Evolutionary conservation across 2,888 invertebrate species (phyloP).

Genomic region (Athalia cordata): DNA sequence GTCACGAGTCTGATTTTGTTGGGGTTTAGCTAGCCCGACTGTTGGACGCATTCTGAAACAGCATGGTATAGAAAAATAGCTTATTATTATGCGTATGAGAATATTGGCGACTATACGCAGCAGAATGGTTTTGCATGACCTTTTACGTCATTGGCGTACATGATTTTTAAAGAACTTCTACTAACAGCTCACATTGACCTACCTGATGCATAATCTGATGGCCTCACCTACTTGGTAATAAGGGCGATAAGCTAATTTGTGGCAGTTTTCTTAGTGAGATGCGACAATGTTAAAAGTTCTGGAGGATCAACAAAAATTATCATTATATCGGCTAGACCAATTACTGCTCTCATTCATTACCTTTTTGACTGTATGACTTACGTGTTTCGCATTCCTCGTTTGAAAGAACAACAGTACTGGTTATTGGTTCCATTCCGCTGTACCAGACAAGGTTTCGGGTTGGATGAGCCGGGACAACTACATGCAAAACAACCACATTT

Average conservation of each 20-base stretch:
- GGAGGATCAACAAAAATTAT: conserved; percentile 45
- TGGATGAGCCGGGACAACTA: conserved; percentile 79
- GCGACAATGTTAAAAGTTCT: background rate
- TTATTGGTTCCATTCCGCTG: conserved; percentile 76
- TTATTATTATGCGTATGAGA: conserved; percentile 16
- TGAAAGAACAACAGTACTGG: conserved; percentile 75
- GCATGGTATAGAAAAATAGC: conserved; percentile 42
- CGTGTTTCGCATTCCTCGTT: conserved; percentile 74
- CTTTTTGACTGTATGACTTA: conserved; percentile 69
- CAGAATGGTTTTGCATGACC: conserved; percentile 40
- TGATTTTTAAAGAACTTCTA: conserved; percentile 3
- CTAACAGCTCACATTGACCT: conserved; percentile 13
- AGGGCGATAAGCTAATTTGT: too few species aligned
- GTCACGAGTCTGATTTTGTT: conserved; percentile 65
- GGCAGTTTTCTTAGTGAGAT: too few species aligned
- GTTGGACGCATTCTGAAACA: conserved; percentile 66
- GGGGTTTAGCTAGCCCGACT: conserved; percentile 64
- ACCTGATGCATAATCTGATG: conserved; percentile 28
- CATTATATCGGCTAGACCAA: conserved; percentile 48
- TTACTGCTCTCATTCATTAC: conserved; percentile 57
- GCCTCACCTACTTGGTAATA: conserved; percentile 27
- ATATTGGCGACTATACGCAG: conserved; percentile 19
- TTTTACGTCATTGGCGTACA: background rate
- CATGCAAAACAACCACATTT: conserved; percentile 73
- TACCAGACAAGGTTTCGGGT: conserved; percentile 81